Conservation (phyloP, 2,797 vertebrate genomes). For the Cyprinodon diabolis region DNA sequence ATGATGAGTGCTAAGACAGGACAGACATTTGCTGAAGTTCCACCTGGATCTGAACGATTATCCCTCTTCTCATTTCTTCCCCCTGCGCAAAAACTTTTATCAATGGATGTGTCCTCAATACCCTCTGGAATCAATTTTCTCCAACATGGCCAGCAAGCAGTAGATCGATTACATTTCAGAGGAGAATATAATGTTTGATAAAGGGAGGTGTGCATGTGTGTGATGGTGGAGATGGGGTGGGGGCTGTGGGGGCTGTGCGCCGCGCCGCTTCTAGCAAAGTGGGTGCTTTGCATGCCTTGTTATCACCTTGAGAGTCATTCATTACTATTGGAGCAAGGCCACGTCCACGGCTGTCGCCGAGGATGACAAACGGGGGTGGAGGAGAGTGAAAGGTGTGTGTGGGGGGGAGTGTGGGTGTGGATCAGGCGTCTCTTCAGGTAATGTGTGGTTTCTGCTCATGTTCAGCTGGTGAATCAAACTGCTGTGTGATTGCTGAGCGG, state of each 20-base stretch:
- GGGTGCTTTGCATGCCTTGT: constrained; percentile 71
- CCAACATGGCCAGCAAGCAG: constrained; percentile 52
- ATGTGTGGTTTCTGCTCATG: constrained; percentile 1
- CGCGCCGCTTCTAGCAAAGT: constrained; percentile 61
- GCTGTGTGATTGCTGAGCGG: not conserved
- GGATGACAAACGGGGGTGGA: constrained; percentile 51
- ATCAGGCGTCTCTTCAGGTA: not conserved
- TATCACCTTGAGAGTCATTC: constrained; percentile 65
- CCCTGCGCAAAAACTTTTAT: constrained; percentile 44
- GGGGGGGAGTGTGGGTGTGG: constrained; percentile 17
- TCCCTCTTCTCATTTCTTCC: constrained; percentile 6
- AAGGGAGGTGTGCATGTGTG: constrained; percentile 36
- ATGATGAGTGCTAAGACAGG: too few relatives aligned
- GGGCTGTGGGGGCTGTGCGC: not conserved
- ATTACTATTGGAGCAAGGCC: constrained; percentile 53
- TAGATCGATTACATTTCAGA: constrained; percentile 68
- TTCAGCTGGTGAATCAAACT: not conserved
- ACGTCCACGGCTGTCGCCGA: constrained; percentile 54
- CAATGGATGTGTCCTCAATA: constrained; percentile 60
- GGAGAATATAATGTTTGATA: constrained; percentile 63
- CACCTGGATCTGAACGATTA: not conserved
- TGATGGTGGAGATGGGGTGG: not conserved
- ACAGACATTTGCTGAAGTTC: too few relatives aligned
- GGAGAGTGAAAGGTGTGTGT: not conserved
- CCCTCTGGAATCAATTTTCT: constrained; percentile 68